Conservation (phyloP, 2,113 vertebrate species). For the Dasyprocta punctata region DNA sequence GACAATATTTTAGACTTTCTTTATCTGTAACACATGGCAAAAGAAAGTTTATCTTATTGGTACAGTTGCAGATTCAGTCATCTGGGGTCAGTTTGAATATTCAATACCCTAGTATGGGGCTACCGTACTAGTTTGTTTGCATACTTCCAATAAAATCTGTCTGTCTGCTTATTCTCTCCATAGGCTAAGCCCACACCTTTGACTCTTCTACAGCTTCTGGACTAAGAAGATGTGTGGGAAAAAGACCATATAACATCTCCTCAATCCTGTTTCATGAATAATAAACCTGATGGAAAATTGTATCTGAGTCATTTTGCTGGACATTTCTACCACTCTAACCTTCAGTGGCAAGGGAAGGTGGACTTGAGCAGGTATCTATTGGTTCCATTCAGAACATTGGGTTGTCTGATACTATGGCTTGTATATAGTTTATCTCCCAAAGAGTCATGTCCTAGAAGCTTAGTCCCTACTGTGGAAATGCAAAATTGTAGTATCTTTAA, state of each 20-base stretch:
- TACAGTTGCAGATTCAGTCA: neutral
- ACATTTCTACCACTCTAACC: neutral
- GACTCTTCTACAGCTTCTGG: neutral
- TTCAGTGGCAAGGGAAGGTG: neutral
- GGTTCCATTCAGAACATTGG: neutral
- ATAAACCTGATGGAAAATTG: neutral
- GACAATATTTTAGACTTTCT: neutral
- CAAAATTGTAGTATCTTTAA: neutral
- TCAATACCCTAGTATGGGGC: neutral
- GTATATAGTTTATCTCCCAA: neutral
- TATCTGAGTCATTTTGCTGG: neutral
- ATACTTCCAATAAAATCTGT: neutral
- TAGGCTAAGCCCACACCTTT: fast-evolving
- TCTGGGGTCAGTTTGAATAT: neutral
- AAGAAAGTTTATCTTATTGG: neutral
- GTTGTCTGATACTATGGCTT: neutral
- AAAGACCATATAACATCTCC: neutral
- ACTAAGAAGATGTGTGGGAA: neutral
- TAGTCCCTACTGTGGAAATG: neutral
- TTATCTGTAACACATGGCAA: neutral
- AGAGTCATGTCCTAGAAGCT: neutral
- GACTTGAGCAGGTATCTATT: neutral
- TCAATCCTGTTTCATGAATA: neutral
- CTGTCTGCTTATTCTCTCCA: neutral
- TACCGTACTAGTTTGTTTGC: neutral